A percentile compares a stretch with the other conserved stretches of the same genome.
These are phyloP conservation scores for Euphydryas editha DNA, from an alignment of 2,888 invertebrate genomes.

Conservation along the genomic window DNA sequence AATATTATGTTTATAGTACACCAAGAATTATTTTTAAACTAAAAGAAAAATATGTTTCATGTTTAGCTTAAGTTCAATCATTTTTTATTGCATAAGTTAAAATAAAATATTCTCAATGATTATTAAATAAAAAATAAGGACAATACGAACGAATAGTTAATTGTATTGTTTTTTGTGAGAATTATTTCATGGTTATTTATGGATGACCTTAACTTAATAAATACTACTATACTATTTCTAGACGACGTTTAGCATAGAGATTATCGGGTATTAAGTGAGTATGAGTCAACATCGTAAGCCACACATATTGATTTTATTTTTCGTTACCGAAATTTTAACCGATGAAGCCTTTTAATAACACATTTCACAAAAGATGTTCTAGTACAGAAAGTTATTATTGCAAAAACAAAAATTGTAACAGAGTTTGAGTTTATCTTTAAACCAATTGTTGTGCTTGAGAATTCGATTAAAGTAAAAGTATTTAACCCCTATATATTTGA, in stretches of 20 bases:
- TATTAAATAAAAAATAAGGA: not conserved
- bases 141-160: not conserved
- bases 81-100: too few relatives aligned
- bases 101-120: not conserved
- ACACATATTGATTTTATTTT: constrained; percentile 18
- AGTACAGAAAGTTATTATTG: not conserved
- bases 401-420: not conserved
- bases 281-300: constrained; percentile 9
- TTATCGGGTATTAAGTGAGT: constrained; percentile 11
- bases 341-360: constrained; percentile 5
- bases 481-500: not conserved
- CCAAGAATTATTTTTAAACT: too few relatives aligned
- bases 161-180: not conserved
- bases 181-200: not conserved
- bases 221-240: not conserved
- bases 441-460: too few relatives aligned
- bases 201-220: not conserved
- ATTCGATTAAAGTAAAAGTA: not conserved
- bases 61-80: too few relatives aligned
- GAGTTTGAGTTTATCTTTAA: not conserved
- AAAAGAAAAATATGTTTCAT: too few relatives aligned
- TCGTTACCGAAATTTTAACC: constrained; percentile 1
- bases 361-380: not conserved
- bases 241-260: constrained; percentile 12
- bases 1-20: too few relatives aligned